phyloP scores from a whole-genome alignment of 2,888 invertebrate species.

The Acheta domesticus region DNA sequence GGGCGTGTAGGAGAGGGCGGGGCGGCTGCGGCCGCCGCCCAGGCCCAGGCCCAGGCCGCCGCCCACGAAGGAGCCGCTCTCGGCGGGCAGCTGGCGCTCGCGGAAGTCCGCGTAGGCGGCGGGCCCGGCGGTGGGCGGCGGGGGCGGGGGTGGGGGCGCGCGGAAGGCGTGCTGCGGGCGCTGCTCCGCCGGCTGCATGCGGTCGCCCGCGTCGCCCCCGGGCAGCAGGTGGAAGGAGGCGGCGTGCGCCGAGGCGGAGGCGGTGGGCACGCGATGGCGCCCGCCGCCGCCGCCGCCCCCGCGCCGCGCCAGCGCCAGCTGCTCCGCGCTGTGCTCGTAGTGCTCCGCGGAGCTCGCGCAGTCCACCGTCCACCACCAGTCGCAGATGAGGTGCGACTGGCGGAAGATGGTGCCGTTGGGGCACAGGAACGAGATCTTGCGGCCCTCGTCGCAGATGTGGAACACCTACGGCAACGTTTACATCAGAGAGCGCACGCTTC shows the following conservation, averaged over 20 bases:
- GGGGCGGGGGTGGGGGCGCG: not conserved
- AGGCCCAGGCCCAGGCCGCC: not conserved
- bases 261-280: not conserved
- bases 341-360: conserved; percentile 75
- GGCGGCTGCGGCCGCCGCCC: not conserved
- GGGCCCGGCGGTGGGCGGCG: not conserved
- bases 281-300: not conserved
- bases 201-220: not conserved
- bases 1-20: not conserved
- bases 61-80: conserved; percentile 69
- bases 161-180: not conserved
- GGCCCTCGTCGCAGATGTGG: conserved; percentile 85
- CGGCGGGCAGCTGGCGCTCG: conserved; percentile 70
- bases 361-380: conserved; percentile 94
- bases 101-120: conserved; percentile 33
- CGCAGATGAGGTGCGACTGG: conserved; percentile 85
- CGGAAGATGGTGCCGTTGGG: conserved; percentile 89
- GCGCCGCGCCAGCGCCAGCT: conserved; percentile 58
- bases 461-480: conserved; percentile 73
- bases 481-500: too few species aligned
- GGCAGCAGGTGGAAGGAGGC: not conserved
- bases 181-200: not conserved
- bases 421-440: conserved; percentile 86
- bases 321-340: conserved; percentile 79
- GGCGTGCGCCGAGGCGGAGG: not conserved